Evolutionary conservation across 2,113 vertebrate genomes (phyloP).

Genomic region (Martes martes): DNA sequence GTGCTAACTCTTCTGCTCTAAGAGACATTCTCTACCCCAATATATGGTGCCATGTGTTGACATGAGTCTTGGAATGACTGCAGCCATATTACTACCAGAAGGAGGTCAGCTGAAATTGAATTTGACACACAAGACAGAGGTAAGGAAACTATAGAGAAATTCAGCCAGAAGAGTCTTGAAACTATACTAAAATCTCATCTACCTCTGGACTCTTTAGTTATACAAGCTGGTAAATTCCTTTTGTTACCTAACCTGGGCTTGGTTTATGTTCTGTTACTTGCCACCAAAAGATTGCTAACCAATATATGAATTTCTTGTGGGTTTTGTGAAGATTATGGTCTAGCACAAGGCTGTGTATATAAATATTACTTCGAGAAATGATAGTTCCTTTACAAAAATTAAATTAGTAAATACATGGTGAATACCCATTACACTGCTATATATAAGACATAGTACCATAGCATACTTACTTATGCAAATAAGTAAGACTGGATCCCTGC

Average conservation of each 20-base stretch:
- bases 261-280: slow-evolving; percentile 1
- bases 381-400: neutral
- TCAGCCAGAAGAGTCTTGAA: neutral
- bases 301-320: neutral
- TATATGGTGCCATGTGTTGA: neutral
- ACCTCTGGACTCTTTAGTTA: neutral
- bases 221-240: neutral
- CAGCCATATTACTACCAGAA: neutral
- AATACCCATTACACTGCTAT: neutral
- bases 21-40: neutral
- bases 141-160: neutral
- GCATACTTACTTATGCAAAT: neutral
- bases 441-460: neutral
- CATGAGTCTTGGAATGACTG: neutral
- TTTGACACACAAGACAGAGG: neutral
- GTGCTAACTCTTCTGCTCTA: neutral
- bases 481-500: neutral
- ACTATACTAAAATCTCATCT: neutral
- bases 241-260: neutral
- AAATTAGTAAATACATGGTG: neutral
- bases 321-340: neutral
- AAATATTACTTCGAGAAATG: neutral
- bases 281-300: neutral
- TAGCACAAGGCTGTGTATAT: neutral
- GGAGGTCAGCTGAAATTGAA: neutral